Percentiles rank a stretch among this genome's conserved stretches.
Conservation (phyloP, 2,797 vertebrate genomes). For the Calcarius lapponicus region DNA sequence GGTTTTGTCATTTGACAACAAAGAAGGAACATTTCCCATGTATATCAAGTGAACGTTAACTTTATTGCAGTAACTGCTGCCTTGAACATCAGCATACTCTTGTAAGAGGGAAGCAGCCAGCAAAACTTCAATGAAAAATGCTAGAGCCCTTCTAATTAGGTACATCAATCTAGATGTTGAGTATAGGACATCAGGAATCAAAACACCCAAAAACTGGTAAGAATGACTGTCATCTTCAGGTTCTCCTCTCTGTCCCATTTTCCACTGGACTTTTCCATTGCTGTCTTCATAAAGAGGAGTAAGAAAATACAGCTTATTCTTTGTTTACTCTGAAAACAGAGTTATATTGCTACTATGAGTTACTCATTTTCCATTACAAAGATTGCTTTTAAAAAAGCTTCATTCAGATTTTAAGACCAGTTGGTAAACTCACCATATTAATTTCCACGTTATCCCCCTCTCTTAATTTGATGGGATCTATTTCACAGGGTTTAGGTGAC, state of each 20-base stretch:
- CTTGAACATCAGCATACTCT: not conserved
- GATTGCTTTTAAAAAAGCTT: not conserved
- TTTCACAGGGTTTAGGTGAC: constrained; percentile 95
- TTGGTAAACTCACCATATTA: constrained; percentile 86
- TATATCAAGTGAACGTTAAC: not conserved
- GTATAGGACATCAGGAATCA: not conserved
- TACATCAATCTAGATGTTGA: not conserved
- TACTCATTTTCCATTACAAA: not conserved
- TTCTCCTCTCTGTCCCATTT: not conserved
- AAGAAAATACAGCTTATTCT: not conserved
- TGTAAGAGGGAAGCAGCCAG: not conserved
- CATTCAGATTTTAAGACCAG: not conserved
- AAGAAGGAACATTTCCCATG: not conserved
- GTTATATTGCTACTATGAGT: not conserved
- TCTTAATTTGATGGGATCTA: constrained; percentile 93
- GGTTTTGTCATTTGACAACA: not conserved
- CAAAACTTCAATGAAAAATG: not conserved
- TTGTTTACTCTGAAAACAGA: not conserved
- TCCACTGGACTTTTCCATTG: not conserved
- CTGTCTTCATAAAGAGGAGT: not conserved
- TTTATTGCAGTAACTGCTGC: not conserved
- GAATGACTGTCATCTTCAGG: not conserved
- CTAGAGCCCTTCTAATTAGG: not conserved
- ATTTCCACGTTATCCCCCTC: constrained; percentile 94
- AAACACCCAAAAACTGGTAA: not conserved